Conservation (phyloP, 1,140 invertebrate genomes). For the Bombus superbus region DNA sequence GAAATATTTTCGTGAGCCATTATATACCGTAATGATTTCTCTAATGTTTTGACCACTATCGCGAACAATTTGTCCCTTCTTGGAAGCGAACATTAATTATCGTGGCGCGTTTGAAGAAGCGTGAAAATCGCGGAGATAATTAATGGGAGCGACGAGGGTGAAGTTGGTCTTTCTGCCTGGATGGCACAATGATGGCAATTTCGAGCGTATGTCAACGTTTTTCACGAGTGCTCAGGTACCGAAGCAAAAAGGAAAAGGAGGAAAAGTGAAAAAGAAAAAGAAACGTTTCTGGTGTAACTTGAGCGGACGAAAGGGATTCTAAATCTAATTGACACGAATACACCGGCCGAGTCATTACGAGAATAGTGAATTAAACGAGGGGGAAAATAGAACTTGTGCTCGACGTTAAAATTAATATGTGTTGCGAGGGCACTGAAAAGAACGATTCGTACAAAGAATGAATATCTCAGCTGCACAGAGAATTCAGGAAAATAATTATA, state of each 20-base stretch:
- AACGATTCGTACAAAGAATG: slow-evolving; percentile 5
- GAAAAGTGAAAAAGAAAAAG: neutral
- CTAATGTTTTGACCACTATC: slow-evolving; percentile 16
- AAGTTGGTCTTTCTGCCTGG: neutral
- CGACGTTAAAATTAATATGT: neutral
- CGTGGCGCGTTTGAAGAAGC: slow-evolving; percentile 24
- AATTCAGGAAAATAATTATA: neutral
- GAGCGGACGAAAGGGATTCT: neutral
- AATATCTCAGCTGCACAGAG: neutral
- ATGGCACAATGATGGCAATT: neutral
- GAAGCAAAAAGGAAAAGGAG: neutral
- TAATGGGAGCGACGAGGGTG: slow-evolving; percentile 6
- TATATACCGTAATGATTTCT: neutral
- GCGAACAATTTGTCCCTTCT: slow-evolving; percentile 12
- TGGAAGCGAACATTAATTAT: slow-evolving; percentile 36
- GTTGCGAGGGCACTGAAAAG: neutral
- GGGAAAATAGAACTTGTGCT: neutral
- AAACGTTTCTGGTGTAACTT: neutral
- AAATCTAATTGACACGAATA: slow-evolving; percentile 32
- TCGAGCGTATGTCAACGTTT: neutral
- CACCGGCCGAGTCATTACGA: neutral
- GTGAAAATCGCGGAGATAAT: slow-evolving; percentile 31
- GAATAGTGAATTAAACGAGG: slow-evolving; percentile 19
- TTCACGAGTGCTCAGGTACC: neutral
- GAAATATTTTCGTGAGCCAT: neutral